Evolutionary conservation across 2,888 invertebrate species (phyloP).

Genomic region (Temnothorax unifasciatus): DNA sequence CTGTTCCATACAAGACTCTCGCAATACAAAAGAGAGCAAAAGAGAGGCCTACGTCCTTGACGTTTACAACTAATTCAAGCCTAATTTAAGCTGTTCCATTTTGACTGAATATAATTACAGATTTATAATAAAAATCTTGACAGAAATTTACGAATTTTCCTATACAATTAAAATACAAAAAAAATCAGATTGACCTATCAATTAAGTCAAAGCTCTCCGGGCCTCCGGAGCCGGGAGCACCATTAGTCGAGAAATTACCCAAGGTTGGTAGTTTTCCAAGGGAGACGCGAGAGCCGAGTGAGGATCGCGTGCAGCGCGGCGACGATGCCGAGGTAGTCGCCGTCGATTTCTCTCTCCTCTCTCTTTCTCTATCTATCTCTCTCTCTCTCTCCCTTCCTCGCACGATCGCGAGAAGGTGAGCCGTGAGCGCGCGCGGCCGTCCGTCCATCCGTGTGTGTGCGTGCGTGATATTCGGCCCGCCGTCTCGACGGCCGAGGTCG

Average conservation of each 20-base stretch:
- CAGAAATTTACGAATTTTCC: no score
- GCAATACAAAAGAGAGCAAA: no score
- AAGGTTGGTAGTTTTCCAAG: background rate
- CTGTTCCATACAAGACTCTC: no score
- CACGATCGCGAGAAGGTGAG: slow-evolving; percentile 2
- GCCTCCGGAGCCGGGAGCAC: no score
- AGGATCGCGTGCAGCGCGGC: slow-evolving; percentile 15
- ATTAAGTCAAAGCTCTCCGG: no score
- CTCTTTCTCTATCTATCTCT: slow-evolving; percentile 29
- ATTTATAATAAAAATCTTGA: no score
- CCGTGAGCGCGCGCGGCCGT: slow-evolving; percentile 45
- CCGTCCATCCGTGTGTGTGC: background rate
- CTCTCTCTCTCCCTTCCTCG: slow-evolving; percentile 7
- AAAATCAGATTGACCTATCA: no score
- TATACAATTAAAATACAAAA: no score
- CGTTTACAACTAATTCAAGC: no score
- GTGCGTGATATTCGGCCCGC: slow-evolving; percentile 27
- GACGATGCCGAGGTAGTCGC: slow-evolving; percentile 42
- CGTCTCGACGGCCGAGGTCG: slow-evolving; percentile 48
- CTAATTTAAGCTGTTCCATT: no score
- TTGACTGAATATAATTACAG: no score
- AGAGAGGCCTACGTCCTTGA: no score
- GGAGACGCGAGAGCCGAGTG: slow-evolving; percentile 5
- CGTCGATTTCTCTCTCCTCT: slow-evolving; percentile 17
- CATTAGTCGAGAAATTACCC: background rate